Conservation (phyloP, 2,888 invertebrate species). For the Gibbula magus region DNA sequence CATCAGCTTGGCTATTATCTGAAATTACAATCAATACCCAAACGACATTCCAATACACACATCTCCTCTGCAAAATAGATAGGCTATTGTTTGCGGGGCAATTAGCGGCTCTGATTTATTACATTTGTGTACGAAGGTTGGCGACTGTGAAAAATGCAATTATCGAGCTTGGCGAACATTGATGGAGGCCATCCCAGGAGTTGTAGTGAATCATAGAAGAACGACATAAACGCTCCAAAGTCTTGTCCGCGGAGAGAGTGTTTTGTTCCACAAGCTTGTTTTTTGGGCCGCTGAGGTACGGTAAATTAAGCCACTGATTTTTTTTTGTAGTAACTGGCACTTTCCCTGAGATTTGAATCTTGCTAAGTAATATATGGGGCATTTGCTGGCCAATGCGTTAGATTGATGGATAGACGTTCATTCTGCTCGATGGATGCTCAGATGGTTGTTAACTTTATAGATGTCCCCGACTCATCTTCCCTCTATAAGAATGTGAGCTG, state of each 20-base stretch:
- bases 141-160: slow-evolving; percentile 41
- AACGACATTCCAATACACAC: slow-evolving; percentile 43
- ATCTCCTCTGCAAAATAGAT: slow-evolving; percentile 33
- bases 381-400: not conserved
- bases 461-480: too few species aligned
- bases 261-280: slow-evolving; percentile 9
- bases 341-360: not conserved
- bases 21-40: slow-evolving; percentile 46
- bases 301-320: slow-evolving; percentile 6
- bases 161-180: slow-evolving; percentile 38
- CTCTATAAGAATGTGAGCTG: too few species aligned
- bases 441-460: too few species aligned
- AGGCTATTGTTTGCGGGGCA: slow-evolving; percentile 43
- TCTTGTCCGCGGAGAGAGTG: slow-evolving; percentile 9
- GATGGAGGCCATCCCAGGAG: slow-evolving; percentile 42
- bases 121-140: slow-evolving; percentile 36
- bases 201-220: slow-evolving; percentile 39
- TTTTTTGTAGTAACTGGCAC: not conserved
- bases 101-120: slow-evolving; percentile 42
- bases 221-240: slow-evolving; percentile 13
- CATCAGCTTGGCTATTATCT: slow-evolving; percentile 49
- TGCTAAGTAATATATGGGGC: not conserved
- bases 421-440: too few species aligned
- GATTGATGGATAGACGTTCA: too few species aligned
- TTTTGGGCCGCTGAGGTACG: not conserved